Percentiles rank a stretch among this genome's conserved stretches.
Evolutionary conservation across 2,113 vertebrate genomes (phyloP).

Genomic region (Brachyhypopomus occidentalis): DNA sequence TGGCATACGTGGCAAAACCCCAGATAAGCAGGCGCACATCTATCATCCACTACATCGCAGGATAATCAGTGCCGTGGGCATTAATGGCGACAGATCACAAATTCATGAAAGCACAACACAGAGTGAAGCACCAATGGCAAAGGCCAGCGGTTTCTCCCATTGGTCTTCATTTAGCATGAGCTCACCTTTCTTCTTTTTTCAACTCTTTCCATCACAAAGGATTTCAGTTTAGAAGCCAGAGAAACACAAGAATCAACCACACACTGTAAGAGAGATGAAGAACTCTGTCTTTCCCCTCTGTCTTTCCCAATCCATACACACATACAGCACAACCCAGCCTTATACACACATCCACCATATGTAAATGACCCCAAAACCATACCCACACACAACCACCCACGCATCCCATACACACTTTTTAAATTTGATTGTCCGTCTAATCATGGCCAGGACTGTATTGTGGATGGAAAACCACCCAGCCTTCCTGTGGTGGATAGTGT

Average conservation of each 20-base stretch:
- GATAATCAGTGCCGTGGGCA: slow-evolving; percentile 62
- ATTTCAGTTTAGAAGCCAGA: slow-evolving; percentile 57
- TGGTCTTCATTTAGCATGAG: slow-evolving; percentile 52
- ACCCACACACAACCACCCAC: neutral
- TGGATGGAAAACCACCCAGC: slow-evolving; percentile 15
- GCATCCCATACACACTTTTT: neutral
- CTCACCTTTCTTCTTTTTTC: slow-evolving; percentile 45
- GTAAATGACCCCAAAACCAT: neutral
- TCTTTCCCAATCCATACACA: neutral
- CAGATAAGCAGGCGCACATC: slow-evolving; percentile 59
- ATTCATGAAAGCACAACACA: slow-evolving; percentile 28
- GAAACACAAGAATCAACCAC: slow-evolving; percentile 64
- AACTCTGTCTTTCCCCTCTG: neutral
- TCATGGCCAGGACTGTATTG: slow-evolving; percentile 10
- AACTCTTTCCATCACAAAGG: slow-evolving; percentile 54
- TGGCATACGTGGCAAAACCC: slow-evolving; percentile 67
- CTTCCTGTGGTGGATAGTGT: slow-evolving; percentile 10
- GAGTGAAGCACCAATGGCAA: slow-evolving; percentile 32
- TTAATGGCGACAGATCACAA: slow-evolving; percentile 40
- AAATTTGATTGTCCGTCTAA: slow-evolving; percentile 21
- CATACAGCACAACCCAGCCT: neutral
- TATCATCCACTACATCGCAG: slow-evolving; percentile 64
- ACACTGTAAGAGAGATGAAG: neutral
- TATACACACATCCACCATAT: neutral
- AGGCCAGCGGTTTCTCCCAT: slow-evolving; percentile 51